Conservation (phyloP, 2,888 invertebrate genomes). For the Philereme transversata region DNA sequence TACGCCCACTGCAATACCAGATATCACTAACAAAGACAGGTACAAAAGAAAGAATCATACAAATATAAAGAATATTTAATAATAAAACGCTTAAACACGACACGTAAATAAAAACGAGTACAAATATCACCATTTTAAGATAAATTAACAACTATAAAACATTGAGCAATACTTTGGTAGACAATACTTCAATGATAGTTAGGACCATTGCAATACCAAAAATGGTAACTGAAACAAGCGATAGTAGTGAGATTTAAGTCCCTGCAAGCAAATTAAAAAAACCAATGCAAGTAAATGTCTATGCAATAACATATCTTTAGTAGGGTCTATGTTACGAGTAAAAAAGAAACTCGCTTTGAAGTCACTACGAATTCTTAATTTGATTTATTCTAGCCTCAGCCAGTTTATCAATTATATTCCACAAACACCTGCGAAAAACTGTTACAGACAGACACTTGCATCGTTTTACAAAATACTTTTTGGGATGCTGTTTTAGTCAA, state of each 20-base stretch:
- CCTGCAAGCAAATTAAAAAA: conserved; percentile 5
- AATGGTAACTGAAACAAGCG: conserved; percentile 64
- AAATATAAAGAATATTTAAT: conserved; percentile 45
- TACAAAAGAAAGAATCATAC: conserved; percentile 1
- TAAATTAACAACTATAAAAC: conserved; percentile 39
- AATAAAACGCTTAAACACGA: conserved; percentile 55
- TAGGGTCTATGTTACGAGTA: conserved; percentile 13
- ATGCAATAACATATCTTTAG: conserved; percentile 11
- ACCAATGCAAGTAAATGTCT: conserved; percentile 9
- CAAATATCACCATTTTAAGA: conserved; percentile 50
- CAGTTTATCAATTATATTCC: conserved; percentile 18
- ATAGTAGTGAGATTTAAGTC: conserved; percentile 49
- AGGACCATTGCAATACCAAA: conserved; percentile 36
- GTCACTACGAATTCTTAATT: conserved; percentile 4
- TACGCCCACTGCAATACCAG: too few species aligned
- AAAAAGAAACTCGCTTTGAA: conserved; percentile 19
- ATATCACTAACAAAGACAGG: background rate
- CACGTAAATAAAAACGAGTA: conserved; percentile 46
- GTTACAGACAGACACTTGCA: conserved; percentile 6
- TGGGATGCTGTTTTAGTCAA: conserved; percentile 82
- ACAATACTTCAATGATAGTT: conserved; percentile 45
- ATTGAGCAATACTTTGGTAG: conserved; percentile 73
- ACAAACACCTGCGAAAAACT: conserved; percentile 6
- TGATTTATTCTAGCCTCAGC: conserved; percentile 6
- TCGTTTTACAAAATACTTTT: conserved; percentile 16